Evolutionary conservation across 1,140 invertebrate species (phyloP).

Genomic region (Choristoneura fumiferana): DNA sequence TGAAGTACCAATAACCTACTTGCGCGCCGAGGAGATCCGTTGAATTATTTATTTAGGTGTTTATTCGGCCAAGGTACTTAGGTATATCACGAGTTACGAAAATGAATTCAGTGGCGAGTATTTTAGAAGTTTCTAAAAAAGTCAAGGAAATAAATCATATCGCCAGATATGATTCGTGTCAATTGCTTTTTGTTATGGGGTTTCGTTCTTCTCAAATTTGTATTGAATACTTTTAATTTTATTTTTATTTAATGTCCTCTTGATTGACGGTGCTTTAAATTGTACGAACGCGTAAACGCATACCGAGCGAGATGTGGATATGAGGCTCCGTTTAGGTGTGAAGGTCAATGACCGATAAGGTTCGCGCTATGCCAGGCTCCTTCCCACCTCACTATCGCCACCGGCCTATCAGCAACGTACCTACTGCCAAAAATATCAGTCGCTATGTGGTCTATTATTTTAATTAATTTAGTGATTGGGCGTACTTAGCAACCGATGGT

Average conservation of each 20-base stretch:
- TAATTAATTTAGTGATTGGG: too few species aligned
- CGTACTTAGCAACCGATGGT: too few species aligned
- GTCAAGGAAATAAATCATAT: slow-evolving; percentile 7
- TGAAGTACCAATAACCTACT: slow-evolving; percentile 16
- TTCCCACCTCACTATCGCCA: slow-evolving; percentile 41
- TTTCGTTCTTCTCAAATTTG: too few species aligned
- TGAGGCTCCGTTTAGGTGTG: slow-evolving; percentile 72
- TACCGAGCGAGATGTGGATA: slow-evolving; percentile 63
- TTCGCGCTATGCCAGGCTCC: slow-evolving; percentile 55
- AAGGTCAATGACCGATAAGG: slow-evolving; percentile 75
- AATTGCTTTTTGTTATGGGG: too few species aligned
- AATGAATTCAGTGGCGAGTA: not conserved
- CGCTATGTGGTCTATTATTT: slow-evolving; percentile 1
- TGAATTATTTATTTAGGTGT: slow-evolving; percentile 19
- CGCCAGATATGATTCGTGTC: too few species aligned
- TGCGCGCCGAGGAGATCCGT: slow-evolving; percentile 9
- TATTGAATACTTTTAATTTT: slow-evolving; percentile 1
- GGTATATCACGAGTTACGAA: not conserved
- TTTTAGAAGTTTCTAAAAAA: not conserved
- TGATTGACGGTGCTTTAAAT: slow-evolving; percentile 40
- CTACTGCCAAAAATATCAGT: slow-evolving; percentile 22
- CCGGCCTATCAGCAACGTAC: slow-evolving; percentile 40
- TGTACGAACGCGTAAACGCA: slow-evolving; percentile 46
- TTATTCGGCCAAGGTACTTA: slow-evolving; percentile 4
- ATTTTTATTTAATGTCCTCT: not conserved